A percentile compares a stretch with the other conserved stretches of the same genome.
phyloP scores from a whole-genome alignment of 2,888 invertebrate genomes.

The Gymnocheta viridis region DNA sequence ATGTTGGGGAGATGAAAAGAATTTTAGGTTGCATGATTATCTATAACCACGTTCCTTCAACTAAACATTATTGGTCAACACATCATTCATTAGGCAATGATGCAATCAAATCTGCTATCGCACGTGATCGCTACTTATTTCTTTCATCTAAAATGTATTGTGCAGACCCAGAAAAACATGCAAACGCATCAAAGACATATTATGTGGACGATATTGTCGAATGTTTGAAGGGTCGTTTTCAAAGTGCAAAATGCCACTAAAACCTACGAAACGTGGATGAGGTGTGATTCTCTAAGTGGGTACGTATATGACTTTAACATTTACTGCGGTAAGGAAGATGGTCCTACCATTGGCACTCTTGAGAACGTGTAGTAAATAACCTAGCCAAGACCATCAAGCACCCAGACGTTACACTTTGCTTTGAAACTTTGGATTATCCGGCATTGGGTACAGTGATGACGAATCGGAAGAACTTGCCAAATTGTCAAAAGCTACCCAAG shows the following conservation, averaged over 20 bases:
- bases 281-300: slow-evolving; percentile 6
- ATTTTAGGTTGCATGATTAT: slow-evolving; percentile 28
- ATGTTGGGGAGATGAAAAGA: slow-evolving; percentile 41
- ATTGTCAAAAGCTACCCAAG: slow-evolving; percentile 17
- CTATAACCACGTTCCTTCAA: slow-evolving; percentile 17
- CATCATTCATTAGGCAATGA: slow-evolving; percentile 30
- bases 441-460: slow-evolving; percentile 16
- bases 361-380: slow-evolving; percentile 1
- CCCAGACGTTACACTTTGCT: slow-evolving; percentile 15
- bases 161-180: neutral
- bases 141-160: slow-evolving; percentile 5
- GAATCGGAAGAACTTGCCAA: slow-evolving; percentile 15
- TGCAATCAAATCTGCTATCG: slow-evolving; percentile 33
- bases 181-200: slow-evolving; percentile 24
- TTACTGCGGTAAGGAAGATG: slow-evolving; percentile 24
- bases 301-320: slow-evolving; percentile 11
- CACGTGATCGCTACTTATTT: slow-evolving; percentile 30
- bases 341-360: slow-evolving; percentile 20
- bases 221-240: slow-evolving; percentile 48
- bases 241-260: too few species aligned
- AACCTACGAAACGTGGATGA: neutral
- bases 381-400: slow-evolving; percentile 2
- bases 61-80: slow-evolving; percentile 30
- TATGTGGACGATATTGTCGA: slow-evolving; percentile 37
- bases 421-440: slow-evolving; percentile 19